These are phyloP conservation scores for Ptychodera flava DNA, from an alignment of 35 echinoderm and acorn worm species.

Conservation along the genomic window DNA sequence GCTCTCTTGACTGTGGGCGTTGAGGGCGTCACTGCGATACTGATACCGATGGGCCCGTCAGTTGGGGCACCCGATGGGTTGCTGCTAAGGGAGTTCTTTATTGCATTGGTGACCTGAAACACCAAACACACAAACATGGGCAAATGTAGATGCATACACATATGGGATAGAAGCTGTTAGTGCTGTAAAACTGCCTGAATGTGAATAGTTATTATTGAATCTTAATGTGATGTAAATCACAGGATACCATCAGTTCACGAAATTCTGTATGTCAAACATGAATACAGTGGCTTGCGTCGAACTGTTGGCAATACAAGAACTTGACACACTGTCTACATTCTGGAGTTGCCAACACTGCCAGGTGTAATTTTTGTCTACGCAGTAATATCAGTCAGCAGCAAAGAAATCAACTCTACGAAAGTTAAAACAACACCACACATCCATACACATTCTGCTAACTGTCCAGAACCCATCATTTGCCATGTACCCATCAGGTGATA, in stretches of 20 bases:
- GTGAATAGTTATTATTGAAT: background rate
- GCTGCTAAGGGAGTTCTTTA: constrained; percentile 80
- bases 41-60: constrained; percentile 90
- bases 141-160: background rate
- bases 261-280: background rate
- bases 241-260: background rate
- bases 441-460: no score
- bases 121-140: background rate
- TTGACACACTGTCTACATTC: no score
- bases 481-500: no score
- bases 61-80: constrained; percentile 92
- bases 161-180: background rate
- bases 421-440: no score
- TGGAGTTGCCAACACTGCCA: no score
- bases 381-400: no score
- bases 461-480: no score
- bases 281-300: constrained; percentile 23
- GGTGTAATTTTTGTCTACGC: no score
- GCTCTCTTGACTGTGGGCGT: constrained; percentile 65
- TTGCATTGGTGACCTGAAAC: constrained; percentile 73
- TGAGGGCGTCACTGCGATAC: constrained; percentile 68
- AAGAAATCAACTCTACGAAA: no score
- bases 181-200: background rate
- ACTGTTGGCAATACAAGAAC: no score
- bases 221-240: background rate